These are phyloP conservation scores for Myotis brandtii DNA, from an alignment of 2,113 vertebrate species.

Conservation along the genomic window DNA sequence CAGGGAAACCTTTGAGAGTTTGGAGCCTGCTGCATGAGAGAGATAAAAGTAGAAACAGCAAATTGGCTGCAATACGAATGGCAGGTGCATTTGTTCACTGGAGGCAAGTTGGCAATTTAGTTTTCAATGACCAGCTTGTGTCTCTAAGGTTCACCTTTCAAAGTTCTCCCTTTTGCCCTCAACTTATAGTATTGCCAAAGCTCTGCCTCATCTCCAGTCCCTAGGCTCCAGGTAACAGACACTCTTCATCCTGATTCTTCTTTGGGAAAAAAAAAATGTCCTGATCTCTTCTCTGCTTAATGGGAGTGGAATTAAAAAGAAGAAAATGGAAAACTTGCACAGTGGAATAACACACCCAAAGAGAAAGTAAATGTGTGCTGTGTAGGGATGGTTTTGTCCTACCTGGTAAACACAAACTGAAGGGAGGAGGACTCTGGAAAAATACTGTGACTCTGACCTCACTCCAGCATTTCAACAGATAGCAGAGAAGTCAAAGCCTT, in stretches of 20 bases:
- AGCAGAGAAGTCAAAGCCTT: slow-evolving; percentile 55
- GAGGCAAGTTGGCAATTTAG: slow-evolving; percentile 82
- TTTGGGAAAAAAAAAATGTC: not conserved
- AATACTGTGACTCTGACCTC: slow-evolving; percentile 45
- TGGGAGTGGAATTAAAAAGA: slow-evolving; percentile 43
- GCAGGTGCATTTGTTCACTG: slow-evolving; percentile 84
- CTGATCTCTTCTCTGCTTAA: not conserved
- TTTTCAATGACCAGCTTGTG: slow-evolving; percentile 76
- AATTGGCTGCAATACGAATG: slow-evolving; percentile 84
- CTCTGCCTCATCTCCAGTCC: slow-evolving; percentile 6
- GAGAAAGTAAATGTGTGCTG: slow-evolving; percentile 22
- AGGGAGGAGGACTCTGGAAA: slow-evolving; percentile 10
- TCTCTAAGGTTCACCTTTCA: slow-evolving; percentile 76
- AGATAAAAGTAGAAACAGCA: slow-evolving; percentile 86
- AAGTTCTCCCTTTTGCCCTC: slow-evolving; percentile 71
- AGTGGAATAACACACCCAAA: not conserved
- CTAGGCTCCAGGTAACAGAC: slow-evolving; percentile 65
- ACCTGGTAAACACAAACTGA: not conserved
- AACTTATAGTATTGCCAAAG: not conserved
- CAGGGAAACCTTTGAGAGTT: slow-evolving; percentile 81
- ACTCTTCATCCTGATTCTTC: not conserved
- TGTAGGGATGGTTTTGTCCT: slow-evolving; percentile 39
- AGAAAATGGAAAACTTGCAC: not conserved
- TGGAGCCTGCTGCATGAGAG: slow-evolving; percentile 78
- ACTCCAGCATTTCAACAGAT: slow-evolving; percentile 14